Base-by-base conservation (phyloP, 1,140 invertebrate species). In the Diorhabda elongata region DNA sequence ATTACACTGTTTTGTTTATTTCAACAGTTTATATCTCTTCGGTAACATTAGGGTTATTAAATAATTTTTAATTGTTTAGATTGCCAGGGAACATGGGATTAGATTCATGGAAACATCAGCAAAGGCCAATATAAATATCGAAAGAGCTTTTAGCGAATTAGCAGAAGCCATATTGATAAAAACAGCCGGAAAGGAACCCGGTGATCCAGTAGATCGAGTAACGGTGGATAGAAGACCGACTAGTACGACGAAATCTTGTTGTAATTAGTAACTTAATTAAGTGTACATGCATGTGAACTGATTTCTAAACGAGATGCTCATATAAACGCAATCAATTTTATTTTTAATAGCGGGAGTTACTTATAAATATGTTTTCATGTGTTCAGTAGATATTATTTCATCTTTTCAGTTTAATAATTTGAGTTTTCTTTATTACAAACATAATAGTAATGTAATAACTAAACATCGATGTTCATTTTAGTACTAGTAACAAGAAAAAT, bases 91-190 rank as follows among this genome's bases (percentile, higher is more conserved):
- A 83, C 96, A 99, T 85, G 89, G 94, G 72, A 98, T 99, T 73
- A 91, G 94, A 80, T 99, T 99, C 85, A 92, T 99, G 90, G 98
- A 99, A 86, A 99, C 98, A 41, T 98, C 96, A 74, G 98, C 98
- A 56, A 99, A 99, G 83, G 93, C 95, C 67, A 97, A 98, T 78
- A 94, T 98, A 77, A 99, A 99, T 83, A 98, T 99, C 69, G 97
- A 99, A 79, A 90, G 91, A 78, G 97, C 97, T 63, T 99, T 99
- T 85, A 95, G 93, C 80, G 96, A 98, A 81, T 84, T 99, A 78
- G 96, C 97, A 64, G 94, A 96, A 86, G 95, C 96, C 72, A 99
- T 99, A 79, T 84, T 97, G 73, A 91, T 95, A 79, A 97, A 96
- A 82, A 91, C 89, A 64, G 84, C 89, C 63, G 89, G 88, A 2